phyloP scores from a whole-genome alignment of 2,113 vertebrate species.

The Podarcis muralis region DNA sequence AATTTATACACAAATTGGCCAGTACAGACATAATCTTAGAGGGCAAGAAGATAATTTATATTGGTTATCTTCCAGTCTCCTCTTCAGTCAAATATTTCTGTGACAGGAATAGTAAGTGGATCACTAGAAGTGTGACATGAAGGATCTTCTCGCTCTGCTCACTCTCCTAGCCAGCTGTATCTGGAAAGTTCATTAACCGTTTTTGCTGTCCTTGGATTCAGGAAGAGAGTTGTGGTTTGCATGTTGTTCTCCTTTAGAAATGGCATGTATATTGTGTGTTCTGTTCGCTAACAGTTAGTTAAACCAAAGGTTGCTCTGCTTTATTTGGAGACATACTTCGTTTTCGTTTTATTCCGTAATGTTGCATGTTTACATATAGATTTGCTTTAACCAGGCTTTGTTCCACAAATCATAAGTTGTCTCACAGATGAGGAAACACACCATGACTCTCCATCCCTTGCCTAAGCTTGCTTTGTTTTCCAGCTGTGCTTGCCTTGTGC shows the following conservation, averaged over 20 bases:
- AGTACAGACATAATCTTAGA: slow-evolving; percentile 12
- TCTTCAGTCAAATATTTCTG: slow-evolving; percentile 15
- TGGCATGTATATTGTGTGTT: background rate
- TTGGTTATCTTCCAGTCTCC: slow-evolving; percentile 3
- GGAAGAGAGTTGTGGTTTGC: slow-evolving; percentile 1
- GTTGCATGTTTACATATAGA: too few species aligned
- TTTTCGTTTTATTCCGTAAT: background rate
- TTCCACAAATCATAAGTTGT: too few species aligned
- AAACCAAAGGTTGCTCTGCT: background rate
- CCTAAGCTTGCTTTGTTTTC: too few species aligned
- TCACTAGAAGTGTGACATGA: slow-evolving; percentile 2
- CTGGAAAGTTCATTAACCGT: background rate
- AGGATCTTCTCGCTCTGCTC: slow-evolving; percentile 28
- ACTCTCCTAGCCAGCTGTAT: background rate
- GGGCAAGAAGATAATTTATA: slow-evolving; percentile 11
- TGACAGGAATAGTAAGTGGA: slow-evolving; percentile 19
- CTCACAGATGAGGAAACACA: too few species aligned
- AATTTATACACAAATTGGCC: background rate
- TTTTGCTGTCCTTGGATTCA: background rate
- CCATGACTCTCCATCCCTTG: too few species aligned
- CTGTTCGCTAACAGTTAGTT: background rate
- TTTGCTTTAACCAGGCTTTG: too few species aligned
- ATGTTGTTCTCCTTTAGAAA: background rate
- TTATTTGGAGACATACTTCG: background rate
- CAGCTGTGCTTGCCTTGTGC: too few species aligned